These are phyloP conservation scores for Heliconius cydno DNA, from an alignment of 2,888 invertebrate genomes.

Conservation along the genomic window DNA sequence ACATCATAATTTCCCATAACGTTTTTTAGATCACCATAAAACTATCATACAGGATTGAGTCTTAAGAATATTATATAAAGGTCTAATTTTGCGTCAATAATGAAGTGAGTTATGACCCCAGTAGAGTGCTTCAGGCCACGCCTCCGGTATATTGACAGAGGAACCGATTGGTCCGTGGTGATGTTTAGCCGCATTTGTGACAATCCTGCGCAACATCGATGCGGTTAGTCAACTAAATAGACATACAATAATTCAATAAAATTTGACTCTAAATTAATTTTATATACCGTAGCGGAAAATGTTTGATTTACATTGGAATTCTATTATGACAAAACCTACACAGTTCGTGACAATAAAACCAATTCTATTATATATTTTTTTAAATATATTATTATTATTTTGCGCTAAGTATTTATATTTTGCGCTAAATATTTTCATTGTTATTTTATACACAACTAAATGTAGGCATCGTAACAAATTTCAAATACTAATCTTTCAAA, in stretches of 20 bases:
- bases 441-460: too few species aligned
- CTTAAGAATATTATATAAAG: conserved; percentile 50
- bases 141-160: conserved; percentile 71
- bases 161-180: conserved; percentile 78
- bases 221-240: conserved; percentile 61
- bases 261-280: conserved; percentile 41
- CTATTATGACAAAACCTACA: conserved; percentile 27
- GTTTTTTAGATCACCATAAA: conserved; percentile 43
- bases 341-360: conserved; percentile 5
- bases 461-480: too few species aligned
- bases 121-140: conserved; percentile 62
- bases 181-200: conserved; percentile 59
- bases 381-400: neutral
- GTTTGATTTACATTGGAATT: conserved; percentile 41
- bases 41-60: conserved; percentile 49
- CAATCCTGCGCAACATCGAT: conserved; percentile 77
- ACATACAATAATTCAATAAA: conserved; percentile 46
- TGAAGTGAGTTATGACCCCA: conserved; percentile 46
- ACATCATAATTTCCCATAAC: conserved; percentile 57
- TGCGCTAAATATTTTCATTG: neutral
- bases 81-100: conserved; percentile 49
- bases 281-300: conserved; percentile 44
- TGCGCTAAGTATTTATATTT: neutral
- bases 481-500: too few species aligned
- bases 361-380: neutral